A percentile compares a stretch with the other conserved stretches of the same genome.
Conservation (phyloP, 2,797 vertebrate species). For the Graptemys geographica region DNA sequence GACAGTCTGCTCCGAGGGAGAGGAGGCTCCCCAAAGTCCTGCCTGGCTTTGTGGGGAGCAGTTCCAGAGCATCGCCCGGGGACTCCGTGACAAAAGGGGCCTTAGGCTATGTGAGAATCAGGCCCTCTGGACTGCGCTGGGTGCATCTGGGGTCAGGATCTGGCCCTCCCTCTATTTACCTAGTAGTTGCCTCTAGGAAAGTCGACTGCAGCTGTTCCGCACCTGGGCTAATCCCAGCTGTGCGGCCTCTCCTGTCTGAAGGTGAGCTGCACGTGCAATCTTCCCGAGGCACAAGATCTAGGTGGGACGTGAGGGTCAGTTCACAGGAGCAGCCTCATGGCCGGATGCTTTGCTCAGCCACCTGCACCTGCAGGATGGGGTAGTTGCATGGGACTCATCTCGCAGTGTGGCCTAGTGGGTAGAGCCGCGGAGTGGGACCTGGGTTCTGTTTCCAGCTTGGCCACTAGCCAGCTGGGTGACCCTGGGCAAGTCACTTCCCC, state of each 20-base stretch:
- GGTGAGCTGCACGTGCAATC: fast-evolving
- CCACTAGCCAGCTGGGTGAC: background rate
- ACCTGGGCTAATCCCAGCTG: background rate
- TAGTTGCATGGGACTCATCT: no score
- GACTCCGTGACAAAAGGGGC: background rate
- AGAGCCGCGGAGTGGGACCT: background rate
- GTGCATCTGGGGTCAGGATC: background rate
- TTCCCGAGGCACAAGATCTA: background rate
- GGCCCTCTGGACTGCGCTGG: background rate
- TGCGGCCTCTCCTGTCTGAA: background rate
- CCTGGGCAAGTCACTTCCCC: background rate
- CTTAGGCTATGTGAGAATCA: background rate
- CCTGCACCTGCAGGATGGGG: background rate
- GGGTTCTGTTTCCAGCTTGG: background rate
- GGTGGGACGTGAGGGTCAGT: no score
- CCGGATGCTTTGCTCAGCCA: no score
- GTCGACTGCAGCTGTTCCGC: background rate
- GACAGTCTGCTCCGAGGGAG: no score
- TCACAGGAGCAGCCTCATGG: background rate
- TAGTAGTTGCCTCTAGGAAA: background rate
- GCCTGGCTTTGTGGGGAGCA: no score
- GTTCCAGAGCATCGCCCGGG: no score
- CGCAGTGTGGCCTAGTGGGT: background rate
- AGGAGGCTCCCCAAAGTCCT: no score
- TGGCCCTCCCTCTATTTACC: background rate